Percentiles rank a stretch among this genome's conserved stretches.
Conservation (phyloP, 2,888 invertebrate genomes). For the Papilio protenor region DNA sequence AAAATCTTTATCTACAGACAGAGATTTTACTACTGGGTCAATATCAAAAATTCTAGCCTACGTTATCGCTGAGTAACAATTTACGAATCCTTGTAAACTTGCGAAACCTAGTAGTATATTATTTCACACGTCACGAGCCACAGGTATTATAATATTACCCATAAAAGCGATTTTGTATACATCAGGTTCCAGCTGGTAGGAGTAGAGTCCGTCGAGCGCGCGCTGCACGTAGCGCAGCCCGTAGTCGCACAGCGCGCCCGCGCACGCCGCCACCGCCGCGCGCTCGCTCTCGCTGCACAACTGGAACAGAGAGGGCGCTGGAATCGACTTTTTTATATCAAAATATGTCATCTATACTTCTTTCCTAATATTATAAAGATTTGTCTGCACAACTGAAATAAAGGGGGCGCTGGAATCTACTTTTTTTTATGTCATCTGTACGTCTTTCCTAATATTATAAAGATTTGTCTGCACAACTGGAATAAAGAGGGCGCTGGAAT, state of each 20-base stretch:
- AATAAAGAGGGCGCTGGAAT: neutral
- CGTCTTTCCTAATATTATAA: neutral
- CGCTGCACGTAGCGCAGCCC: conserved; percentile 93
- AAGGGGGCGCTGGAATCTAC: too few relatives aligned
- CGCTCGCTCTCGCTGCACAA: conserved; percentile 90
- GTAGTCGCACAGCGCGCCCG: conserved; percentile 94
- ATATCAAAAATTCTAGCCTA: too few relatives aligned
- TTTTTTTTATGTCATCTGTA: too few relatives aligned
- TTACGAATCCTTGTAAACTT: too few relatives aligned
- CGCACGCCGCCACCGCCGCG: conserved; percentile 87
- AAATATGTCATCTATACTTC: too few relatives aligned
- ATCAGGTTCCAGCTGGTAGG: conserved; percentile 89
- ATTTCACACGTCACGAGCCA: neutral
- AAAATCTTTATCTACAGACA: too few relatives aligned
- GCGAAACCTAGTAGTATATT: too few relatives aligned
- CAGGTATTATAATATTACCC: conserved; percentile 56
- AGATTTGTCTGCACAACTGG: neutral
- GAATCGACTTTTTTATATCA: neutral
- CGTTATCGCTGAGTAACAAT: too few relatives aligned
- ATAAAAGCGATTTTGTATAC: conserved; percentile 86
- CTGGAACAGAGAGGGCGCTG: conserved; percentile 67
- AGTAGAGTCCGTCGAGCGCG: conserved; percentile 90
- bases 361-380: too few relatives aligned
- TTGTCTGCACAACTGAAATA: too few relatives aligned
- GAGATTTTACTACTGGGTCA: too few relatives aligned